A percentile compares a stretch with the other conserved stretches of the same genome.
Evolutionary conservation across 2,797 vertebrate genomes (phyloP).

Genomic region (Enteromius anoplus): DNA sequence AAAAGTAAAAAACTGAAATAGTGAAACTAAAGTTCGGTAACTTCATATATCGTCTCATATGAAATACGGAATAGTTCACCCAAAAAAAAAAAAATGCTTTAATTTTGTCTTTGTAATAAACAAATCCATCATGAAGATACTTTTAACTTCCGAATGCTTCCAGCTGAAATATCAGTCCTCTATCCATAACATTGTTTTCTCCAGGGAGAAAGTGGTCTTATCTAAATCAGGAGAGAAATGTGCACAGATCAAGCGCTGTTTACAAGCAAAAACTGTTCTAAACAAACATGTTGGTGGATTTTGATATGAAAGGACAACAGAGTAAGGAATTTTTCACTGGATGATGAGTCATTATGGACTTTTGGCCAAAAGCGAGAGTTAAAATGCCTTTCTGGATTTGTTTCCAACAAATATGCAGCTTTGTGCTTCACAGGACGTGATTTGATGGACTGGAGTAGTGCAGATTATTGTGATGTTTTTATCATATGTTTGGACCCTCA

Average conservation of each 20-base stretch:
- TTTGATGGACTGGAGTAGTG: neutral
- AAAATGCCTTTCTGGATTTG: neutral
- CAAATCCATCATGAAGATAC: neutral
- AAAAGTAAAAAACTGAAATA: neutral
- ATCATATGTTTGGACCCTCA: neutral
- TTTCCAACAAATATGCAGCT: neutral
- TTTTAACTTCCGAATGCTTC: neutral
- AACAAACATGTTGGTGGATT: neutral
- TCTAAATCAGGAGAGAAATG: neutral
- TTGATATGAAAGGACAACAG: neutral
- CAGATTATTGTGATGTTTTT: neutral
- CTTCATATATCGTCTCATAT: neutral
- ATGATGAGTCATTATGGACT: neutral
- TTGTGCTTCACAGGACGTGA: neutral
- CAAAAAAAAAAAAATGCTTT: neutral
- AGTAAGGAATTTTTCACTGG: neutral
- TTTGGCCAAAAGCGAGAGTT: neutral
- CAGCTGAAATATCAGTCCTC: neutral
- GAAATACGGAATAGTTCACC: neutral
- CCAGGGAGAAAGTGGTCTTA: neutral
- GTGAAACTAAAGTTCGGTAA: neutral
- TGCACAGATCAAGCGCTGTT: neutral
- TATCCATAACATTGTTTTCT: neutral
- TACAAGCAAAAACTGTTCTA: neutral
- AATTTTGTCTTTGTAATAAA: neutral